A percentile compares a stretch with the other conserved stretches of the same genome.
Evolutionary conservation across 2,888 invertebrate genomes (phyloP).

Genomic region (Nasonovia ribisnigri): DNA sequence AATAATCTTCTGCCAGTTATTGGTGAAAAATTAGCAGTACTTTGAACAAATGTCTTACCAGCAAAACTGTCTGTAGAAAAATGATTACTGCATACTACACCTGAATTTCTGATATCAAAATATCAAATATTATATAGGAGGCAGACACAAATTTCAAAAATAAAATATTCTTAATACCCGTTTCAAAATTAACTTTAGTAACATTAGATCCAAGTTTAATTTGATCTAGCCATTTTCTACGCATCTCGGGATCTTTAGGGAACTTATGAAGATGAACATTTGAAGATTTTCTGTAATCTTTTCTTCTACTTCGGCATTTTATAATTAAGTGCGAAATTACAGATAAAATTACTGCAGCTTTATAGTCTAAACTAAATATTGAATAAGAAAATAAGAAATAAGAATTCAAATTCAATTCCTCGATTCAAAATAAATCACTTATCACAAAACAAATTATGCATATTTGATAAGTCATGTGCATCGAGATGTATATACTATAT

Average conservation of each 20-base stretch:
- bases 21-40: neutral
- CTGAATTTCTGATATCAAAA: neutral
- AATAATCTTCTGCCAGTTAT: neutral
- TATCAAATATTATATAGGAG: neutral
- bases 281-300: neutral
- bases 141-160: neutral
- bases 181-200: neutral
- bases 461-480: no score
- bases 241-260: neutral
- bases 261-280: neutral
- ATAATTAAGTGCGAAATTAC: no score
- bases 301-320: neutral
- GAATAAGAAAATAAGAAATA: no score
- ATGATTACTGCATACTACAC: conserved; percentile 6
- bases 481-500: no score
- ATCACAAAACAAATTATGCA: no score
- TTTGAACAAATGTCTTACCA: neutral
- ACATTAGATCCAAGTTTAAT: neutral
- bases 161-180: neutral
- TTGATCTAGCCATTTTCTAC: neutral
- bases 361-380: no score
- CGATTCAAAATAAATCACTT: no score
- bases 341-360: no score
- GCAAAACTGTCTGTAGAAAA: neutral
- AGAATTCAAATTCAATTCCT: no score